Conservation (phyloP, 2,113 vertebrate species). For the Laticauda colubrina region DNA sequence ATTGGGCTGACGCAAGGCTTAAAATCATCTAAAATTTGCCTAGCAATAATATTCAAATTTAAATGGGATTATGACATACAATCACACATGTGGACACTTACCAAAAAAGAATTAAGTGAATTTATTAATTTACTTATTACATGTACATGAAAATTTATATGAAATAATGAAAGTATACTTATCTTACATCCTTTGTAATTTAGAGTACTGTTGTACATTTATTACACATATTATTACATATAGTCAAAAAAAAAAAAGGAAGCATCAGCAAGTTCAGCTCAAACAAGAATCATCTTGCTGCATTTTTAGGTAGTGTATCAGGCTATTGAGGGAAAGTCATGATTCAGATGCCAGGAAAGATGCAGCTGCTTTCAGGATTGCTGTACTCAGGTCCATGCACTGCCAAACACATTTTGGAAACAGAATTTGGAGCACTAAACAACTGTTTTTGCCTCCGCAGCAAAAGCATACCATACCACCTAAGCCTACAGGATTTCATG, state of each 20-base stretch:
- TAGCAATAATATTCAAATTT: background rate
- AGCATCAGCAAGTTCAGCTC: background rate
- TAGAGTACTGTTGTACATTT: background rate
- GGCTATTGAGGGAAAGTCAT: background rate
- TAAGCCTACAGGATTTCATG: background rate
- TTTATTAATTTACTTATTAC: background rate
- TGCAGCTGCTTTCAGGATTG: background rate
- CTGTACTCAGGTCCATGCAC: background rate
- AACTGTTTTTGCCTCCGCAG: background rate
- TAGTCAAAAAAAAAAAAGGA: background rate
- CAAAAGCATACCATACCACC: background rate
- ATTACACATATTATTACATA: background rate
- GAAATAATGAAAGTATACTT: background rate
- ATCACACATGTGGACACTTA: background rate
- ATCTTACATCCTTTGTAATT: background rate
- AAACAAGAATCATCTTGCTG: background rate
- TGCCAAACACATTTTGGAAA: background rate
- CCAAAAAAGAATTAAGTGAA: background rate
- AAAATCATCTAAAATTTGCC: background rate
- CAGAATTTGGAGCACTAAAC: background rate
- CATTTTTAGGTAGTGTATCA: background rate
- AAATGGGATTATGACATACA: background rate
- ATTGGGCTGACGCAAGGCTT: background rate
- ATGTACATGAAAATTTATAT: background rate
- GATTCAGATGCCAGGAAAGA: background rate